phyloP scores from a whole-genome alignment of 2,888 invertebrate genomes.

The Pandemis heparana region DNA sequence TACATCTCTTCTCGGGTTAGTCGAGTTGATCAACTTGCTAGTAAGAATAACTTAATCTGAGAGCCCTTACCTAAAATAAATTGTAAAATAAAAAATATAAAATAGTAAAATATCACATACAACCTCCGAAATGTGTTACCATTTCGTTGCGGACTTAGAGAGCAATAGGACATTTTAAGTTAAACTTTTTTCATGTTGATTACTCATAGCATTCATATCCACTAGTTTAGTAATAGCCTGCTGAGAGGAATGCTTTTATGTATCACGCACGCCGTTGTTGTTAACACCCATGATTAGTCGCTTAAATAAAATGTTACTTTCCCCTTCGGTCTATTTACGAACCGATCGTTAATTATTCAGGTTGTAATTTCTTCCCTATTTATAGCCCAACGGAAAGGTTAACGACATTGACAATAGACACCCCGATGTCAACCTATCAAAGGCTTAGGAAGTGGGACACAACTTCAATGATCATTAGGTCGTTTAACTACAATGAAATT shows the following conservation, averaged over 20 bases:
- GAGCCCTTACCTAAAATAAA: no score
- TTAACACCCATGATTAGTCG: neutral
- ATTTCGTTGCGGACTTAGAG: no score
- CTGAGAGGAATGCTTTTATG: neutral
- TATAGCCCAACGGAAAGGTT: constrained; percentile 1
- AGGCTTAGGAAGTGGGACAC: neutral
- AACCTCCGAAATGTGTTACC: no score
- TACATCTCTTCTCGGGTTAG: no score
- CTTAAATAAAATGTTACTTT: neutral
- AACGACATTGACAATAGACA: constrained; percentile 9
- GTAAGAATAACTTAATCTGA: no score
- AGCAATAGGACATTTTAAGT: no score
- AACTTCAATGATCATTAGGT: constrained; percentile 6
- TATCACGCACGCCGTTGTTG: neutral
- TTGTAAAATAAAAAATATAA: no score
- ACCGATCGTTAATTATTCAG: neutral
- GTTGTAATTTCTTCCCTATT: neutral
- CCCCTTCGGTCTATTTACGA: neutral
- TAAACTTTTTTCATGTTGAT: no score
- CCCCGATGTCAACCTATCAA: neutral
- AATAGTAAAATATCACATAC: no score
- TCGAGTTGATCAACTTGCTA: no score
- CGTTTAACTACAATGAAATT: constrained; percentile 12
- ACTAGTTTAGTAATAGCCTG: neutral
- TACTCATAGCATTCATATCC: neutral